Evolutionary conservation across 2,888 invertebrate genomes (phyloP), one percentile per base, ranked within the genome.

Genomic region (Matsumyia berberina): DNA sequence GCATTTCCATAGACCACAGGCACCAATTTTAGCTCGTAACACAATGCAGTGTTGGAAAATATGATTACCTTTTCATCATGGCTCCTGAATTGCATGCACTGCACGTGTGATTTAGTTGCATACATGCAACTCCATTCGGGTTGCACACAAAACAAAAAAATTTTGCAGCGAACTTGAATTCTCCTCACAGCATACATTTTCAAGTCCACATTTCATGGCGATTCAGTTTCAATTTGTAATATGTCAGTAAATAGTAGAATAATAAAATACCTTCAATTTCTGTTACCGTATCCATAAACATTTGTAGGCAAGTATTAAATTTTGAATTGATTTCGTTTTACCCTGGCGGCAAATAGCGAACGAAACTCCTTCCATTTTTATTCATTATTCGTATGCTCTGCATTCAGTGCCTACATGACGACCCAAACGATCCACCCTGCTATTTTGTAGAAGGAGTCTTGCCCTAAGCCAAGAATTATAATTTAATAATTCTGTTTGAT

Each of bases 401-500:
- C 44, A 58, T 49, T 77, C 39, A 17, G 53, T 60, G 7, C 31
- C 24, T 15, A 46, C 44, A 24, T 6, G 5, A 46, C 17, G 37
- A 62, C 55, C 55, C 57, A 81, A 70, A 44, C 62, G 53, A 57
- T 74, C 46, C 51, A 39, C 15, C 15, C 35, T 70, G 37, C 42
- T 37, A 37, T 24, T 37, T 17, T 24, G 29, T 33, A 49, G 19
- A 58, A 29, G 31, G 11, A 19, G 5, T 35, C 15, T 39, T 64
- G 67, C 72, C 58, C 15, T 42, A 24, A 62, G 60, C 62, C 42
- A 62, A 58, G 60, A 85, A 74, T 74, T 83, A 73, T 79, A 73
- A 79, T 79, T 79, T 85, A 69, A 79, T 85, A 85, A 79, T 74
- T 78, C 74, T 58, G 55, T 70, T 67, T 64, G 78, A 73, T 60